Evolutionary conservation across 2,113 vertebrate species (phyloP).

Genomic region (Callithrix jacchus): DNA sequence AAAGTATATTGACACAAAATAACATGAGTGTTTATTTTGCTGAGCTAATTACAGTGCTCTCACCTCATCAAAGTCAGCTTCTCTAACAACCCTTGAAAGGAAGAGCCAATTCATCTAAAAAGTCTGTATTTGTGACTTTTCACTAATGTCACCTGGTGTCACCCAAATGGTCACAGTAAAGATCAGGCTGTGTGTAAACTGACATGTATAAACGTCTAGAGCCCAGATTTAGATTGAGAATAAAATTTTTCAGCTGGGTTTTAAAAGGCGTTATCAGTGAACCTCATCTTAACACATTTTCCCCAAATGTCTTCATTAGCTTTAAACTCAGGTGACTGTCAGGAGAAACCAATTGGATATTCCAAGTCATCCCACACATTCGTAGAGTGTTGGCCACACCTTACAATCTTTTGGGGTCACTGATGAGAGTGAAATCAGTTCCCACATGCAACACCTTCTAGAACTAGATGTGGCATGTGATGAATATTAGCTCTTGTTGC

Average conservation of each 20-base stretch:
- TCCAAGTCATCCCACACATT: not conserved
- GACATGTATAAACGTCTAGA: not conserved
- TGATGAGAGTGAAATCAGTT: not conserved
- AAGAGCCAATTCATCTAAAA: accelerated
- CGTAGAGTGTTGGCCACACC: too few species aligned
- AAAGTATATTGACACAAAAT: not conserved
- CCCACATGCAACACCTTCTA: too few species aligned
- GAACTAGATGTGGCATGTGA: accelerated
- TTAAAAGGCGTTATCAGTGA: not conserved
- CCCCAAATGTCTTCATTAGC: not conserved
- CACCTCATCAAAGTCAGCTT: too few species aligned
- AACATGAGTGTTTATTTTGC: not conserved
- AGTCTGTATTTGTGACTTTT: not conserved
- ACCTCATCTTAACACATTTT: not conserved
- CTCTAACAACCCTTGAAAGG: not conserved
- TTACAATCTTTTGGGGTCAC: accelerated
- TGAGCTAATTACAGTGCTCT: not conserved
- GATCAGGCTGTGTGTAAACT: accelerated
- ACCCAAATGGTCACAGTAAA: not conserved
- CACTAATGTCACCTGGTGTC: not conserved
- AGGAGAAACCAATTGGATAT: not conserved
- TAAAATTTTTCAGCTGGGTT: not conserved
- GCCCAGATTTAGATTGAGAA: not conserved
- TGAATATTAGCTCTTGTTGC: accelerated
- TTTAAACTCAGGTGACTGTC: not conserved